Evolutionary conservation across 2,797 vertebrate species (phyloP).

Genomic region (Agapornis canus): DNA sequence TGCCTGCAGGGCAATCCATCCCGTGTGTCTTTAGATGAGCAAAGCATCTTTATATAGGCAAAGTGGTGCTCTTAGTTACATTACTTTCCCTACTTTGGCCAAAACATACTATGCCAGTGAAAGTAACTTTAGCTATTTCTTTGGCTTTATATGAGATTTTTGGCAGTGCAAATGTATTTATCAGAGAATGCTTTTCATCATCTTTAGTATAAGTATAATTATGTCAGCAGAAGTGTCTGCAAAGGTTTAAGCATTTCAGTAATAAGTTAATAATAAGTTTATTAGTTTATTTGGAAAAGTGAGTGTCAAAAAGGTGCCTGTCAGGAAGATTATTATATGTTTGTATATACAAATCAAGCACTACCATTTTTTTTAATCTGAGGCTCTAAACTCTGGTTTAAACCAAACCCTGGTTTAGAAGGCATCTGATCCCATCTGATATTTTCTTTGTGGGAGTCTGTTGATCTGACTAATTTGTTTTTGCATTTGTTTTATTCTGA

Average conservation of each 20-base stretch:
- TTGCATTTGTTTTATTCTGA: slow-evolving; percentile 83
- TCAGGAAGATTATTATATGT: background rate
- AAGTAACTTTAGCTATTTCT: background rate
- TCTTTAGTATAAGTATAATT: background rate
- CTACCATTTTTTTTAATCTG: background rate
- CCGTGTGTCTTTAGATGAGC: background rate
- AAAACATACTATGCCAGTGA: background rate
- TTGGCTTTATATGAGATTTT: background rate
- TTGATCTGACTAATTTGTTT: slow-evolving; percentile 75
- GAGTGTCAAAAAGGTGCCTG: background rate
- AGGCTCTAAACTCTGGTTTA: background rate
- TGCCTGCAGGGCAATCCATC: background rate
- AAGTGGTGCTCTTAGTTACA: background rate
- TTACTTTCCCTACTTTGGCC: background rate
- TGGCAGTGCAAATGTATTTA: background rate
- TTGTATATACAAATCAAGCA: background rate
- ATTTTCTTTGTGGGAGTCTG: slow-evolving; percentile 35
- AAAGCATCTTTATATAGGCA: background rate
- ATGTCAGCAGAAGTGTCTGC: background rate
- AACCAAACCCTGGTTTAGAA: background rate
- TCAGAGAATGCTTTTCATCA: background rate
- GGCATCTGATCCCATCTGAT: slow-evolving; percentile 16
- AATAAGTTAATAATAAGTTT: no score
- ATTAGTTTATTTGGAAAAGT: background rate
- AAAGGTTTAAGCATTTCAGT: background rate